Base-by-base conservation (phyloP, 2,888 invertebrate species). In the Nomada ruficornis region DNA sequence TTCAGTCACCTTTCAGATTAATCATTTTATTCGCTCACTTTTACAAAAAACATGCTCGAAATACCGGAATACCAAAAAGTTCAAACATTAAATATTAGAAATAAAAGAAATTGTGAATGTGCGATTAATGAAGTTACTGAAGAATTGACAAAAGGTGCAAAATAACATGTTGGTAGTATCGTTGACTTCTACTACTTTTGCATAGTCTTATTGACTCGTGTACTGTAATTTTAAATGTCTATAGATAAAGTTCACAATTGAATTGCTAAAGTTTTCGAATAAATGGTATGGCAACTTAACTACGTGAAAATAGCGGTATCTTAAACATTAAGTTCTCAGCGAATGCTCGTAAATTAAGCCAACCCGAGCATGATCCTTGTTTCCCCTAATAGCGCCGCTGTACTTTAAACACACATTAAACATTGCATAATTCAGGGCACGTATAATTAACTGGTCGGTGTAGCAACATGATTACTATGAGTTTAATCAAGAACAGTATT, bases 351-450 rank as follows among this genome's bases (percentile, higher is more conserved):
- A 75, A 68, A 62, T 75, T 78, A 54, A 68, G 50, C 68, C 54
- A 67, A 47, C 57, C 36, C 20, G 29, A 60, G 65, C 74, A 59
- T 65, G 67, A 75, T 44, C 62, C 75, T 63, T 68, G 78, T 55
- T 78, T 57, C 67, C 63, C 23, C n/a, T 72, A 67, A 75, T 62
- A 68, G 60, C 62, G 42, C 47, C 55, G 47, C 47, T 68, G 42
- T 50, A 78, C 67, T 75, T 63, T 67, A 68, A 78, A 63, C 55
- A 55, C 68, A 55, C 78, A 68, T 78, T 78, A 68, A 75, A 68
- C 68, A 63, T 68, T 78, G 67, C 54, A 78, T 78, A 75, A 77
- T 77, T 75, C 75, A 67, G 54, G n/a, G 15, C 44, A 60, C n/a
- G 44, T 50, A 67, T 77, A 78, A 75, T 75, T 67, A n/a, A 52